Evolutionary conservation across 2,797 vertebrate genomes (phyloP).

Genomic region (Odontamblyopus rebecca): DNA sequence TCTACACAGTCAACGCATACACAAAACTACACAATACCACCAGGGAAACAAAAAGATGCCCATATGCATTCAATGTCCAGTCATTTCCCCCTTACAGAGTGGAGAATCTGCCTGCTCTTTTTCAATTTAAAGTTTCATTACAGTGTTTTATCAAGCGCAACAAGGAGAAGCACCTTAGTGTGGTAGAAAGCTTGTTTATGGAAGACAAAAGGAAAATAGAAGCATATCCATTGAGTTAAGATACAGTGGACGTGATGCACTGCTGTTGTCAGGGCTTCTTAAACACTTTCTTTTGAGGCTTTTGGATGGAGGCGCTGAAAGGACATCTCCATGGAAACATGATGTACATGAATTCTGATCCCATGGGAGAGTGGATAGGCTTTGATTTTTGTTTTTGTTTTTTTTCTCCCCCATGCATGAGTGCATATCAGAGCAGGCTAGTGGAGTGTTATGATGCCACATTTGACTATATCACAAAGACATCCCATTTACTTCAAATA

Average conservation of each 20-base stretch:
- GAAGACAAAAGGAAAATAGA: slow-evolving; percentile 11
- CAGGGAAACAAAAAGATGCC: too few species aligned
- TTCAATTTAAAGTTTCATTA: neutral
- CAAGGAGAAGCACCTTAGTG: slow-evolving; percentile 15
- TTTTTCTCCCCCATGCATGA: slow-evolving; percentile 26
- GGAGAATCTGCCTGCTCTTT: neutral
- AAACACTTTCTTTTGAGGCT: slow-evolving; percentile 32
- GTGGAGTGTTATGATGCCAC: slow-evolving; percentile 56
- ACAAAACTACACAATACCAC: too few species aligned
- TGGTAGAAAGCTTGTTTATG: slow-evolving; percentile 18
- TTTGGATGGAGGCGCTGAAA: slow-evolving; percentile 48
- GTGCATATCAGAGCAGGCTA: slow-evolving; percentile 32
- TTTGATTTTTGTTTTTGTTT: slow-evolving; percentile 27
- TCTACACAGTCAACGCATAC: too few species aligned
- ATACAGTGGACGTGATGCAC: slow-evolving; percentile 12
- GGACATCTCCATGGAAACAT: slow-evolving; percentile 37
- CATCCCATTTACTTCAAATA: slow-evolving; percentile 9
- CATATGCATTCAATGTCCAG: too few species aligned
- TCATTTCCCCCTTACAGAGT: too few species aligned
- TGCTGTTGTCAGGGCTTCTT: slow-evolving; percentile 45
- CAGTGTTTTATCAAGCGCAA: slow-evolving; percentile 18
- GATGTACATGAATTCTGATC: slow-evolving; percentile 31
- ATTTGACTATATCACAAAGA: slow-evolving; percentile 21
- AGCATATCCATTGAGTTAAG: slow-evolving; percentile 21
- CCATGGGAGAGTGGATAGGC: slow-evolving; percentile 24